Conservation (phyloP, 2,888 invertebrate genomes). For the Pelosia muscerda region DNA sequence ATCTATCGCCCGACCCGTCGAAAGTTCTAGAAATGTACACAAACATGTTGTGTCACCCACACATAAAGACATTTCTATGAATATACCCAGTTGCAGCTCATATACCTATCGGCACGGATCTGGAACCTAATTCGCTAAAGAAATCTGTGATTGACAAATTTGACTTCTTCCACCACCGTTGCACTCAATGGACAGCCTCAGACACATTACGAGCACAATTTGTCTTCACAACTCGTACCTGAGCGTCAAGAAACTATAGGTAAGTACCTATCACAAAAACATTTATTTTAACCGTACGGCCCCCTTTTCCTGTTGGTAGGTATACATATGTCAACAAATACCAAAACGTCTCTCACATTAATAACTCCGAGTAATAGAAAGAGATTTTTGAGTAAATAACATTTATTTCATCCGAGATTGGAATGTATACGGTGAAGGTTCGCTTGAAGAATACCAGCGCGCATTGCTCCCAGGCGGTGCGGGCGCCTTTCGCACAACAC, state of each 20-base stretch:
- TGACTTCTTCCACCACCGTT: too few relatives aligned
- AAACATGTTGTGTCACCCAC: too few relatives aligned
- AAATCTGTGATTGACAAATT: too few relatives aligned
- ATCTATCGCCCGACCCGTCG: too few relatives aligned
- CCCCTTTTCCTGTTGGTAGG: not conserved
- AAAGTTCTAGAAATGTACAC: too few relatives aligned
- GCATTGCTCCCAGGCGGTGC: slow-evolving; percentile 24
- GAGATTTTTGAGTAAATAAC: slow-evolving; percentile 40
- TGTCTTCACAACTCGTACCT: too few relatives aligned
- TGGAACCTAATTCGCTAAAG: too few relatives aligned
- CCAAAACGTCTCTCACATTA: not conserved
- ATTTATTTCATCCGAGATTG: slow-evolving; percentile 43
- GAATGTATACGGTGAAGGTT: slow-evolving; percentile 41
- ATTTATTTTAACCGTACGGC: not conserved
- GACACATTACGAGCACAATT: too few relatives aligned
- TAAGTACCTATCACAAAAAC: not conserved
- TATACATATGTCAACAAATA: not conserved
- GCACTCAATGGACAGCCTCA: too few relatives aligned
- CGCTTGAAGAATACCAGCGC: slow-evolving; percentile 39
- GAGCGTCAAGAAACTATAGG: not conserved
- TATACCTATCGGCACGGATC: too few relatives aligned
- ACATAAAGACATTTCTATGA: too few relatives aligned
- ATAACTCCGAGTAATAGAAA: slow-evolving; percentile 31
- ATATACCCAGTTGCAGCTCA: too few relatives aligned
- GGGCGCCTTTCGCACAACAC: slow-evolving; percentile 21